These are phyloP conservation scores for Chrysochloris asiatica DNA, from an alignment of 2,113 vertebrate genomes.

Conservation along the genomic window DNA sequence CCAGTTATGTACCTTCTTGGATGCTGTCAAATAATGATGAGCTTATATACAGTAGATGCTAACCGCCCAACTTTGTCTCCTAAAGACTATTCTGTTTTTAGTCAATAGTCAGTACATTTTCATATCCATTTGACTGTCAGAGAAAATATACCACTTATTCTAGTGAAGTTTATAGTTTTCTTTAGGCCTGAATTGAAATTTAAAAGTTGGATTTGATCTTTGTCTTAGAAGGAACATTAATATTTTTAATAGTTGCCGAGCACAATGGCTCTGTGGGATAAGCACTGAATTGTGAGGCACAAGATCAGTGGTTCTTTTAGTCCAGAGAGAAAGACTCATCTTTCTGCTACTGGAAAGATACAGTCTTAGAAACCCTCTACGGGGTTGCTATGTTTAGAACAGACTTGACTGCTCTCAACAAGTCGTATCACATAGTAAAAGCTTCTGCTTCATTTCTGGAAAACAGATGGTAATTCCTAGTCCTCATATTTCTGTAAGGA, in stretches of 20 bases:
- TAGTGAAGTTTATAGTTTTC: neutral
- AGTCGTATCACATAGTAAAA: too few relatives aligned
- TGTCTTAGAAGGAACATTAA: neutral
- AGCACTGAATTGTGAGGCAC: too few relatives aligned
- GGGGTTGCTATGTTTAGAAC: too few relatives aligned
- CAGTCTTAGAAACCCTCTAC: too few relatives aligned
- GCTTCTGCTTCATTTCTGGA: slow-evolving; percentile 11
- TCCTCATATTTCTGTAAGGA: neutral
- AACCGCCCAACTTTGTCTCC: neutral
- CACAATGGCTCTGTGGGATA: too few relatives aligned
- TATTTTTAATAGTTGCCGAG: slow-evolving; percentile 1
- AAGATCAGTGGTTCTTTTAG: too few relatives aligned
- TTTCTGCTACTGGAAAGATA: too few relatives aligned
- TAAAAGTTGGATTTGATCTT: neutral
- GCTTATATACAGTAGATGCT: neutral
- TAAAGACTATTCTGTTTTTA: neutral
- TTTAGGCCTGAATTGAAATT: slow-evolving; percentile 24
- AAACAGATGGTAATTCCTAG: neutral
- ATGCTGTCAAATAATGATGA: neutral
- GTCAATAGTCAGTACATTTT: neutral
- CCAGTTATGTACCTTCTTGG: neutral
- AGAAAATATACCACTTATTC: neutral
- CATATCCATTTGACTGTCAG: neutral
- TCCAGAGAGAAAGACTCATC: too few relatives aligned
- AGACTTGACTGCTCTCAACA: too few relatives aligned